These are phyloP conservation scores for Cabera pusaria DNA, from an alignment of 2,888 invertebrate species.

Conservation along the genomic window DNA sequence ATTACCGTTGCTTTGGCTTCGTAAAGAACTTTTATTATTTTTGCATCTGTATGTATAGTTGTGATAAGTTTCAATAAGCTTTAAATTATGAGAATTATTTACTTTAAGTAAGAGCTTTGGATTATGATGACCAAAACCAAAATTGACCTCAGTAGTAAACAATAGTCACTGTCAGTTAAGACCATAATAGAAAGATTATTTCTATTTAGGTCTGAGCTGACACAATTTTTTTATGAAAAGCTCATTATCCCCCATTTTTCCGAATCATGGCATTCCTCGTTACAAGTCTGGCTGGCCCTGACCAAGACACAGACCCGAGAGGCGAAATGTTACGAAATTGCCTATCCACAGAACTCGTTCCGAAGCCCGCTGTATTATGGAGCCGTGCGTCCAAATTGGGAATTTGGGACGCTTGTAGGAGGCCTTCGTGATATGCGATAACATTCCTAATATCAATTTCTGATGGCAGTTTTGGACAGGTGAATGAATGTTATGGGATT, in stretches of 20 bases:
- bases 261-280: conserved; percentile 21
- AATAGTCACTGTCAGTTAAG: too few species aligned
- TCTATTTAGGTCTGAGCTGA: too few species aligned
- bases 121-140: too few species aligned
- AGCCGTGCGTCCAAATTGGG: conserved; percentile 42
- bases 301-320: conserved; percentile 76
- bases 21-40: too few species aligned
- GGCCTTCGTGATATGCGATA: conserved; percentile 15
- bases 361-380: conserved; percentile 35
- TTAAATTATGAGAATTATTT: too few species aligned
- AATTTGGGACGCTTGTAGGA: conserved; percentile 36
- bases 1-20: too few species aligned
- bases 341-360: conserved; percentile 63
- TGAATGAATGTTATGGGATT: conserved; percentile 9
- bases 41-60: too few species aligned
- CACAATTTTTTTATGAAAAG: too few species aligned
- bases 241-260: conserved; percentile 9
- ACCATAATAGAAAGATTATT: too few species aligned
- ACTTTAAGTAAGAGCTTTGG: too few species aligned
- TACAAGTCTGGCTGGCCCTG: conserved; percentile 62
- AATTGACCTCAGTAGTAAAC: too few species aligned
- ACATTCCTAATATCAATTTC: conserved; percentile 18
- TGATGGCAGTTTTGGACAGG: conserved; percentile 11
- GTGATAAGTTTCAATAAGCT: too few species aligned
- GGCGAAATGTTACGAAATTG: conserved; percentile 76